Base-by-base conservation (phyloP, 2,797 vertebrate species). In the Notolabrus celidotus region DNA sequence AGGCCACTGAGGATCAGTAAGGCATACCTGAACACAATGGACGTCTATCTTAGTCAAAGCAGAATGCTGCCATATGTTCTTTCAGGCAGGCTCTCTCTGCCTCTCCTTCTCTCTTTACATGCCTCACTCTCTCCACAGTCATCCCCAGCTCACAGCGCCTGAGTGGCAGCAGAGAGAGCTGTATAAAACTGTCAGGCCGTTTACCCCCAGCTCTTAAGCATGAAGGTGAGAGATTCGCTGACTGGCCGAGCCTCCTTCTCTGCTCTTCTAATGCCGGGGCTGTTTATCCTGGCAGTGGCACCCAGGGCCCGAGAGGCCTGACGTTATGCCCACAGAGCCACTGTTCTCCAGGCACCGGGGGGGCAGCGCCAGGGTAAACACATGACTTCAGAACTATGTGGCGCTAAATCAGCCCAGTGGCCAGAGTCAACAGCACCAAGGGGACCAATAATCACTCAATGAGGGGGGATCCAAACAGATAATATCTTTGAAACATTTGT, bases 231-330 rank as follows among this genome's bases (percentile, higher is more conserved):
- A 67, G 78, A 87, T 76, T 86, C 56, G 54, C 79, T 72, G 69
- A 79, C 67, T 74, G 46, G 71, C 47, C 52, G 60, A 77, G 84
- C 74, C 85, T 80, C 80, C 73, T 41, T 39, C 70, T 71, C 69
- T 52, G 76, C 82, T 86, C 82, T 79, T 83, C 79, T 76, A 88
- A 70, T 45, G 63, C 79, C 39, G 10, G 67, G 55, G 57, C 71
- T 94, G 89, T 94, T 94, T 92, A 89, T 89, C 83, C 92, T 95
- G 94, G 94, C 93, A 74, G 33, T 47, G 1, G 51, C 46, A 82
- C 72, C 83, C 67, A 33, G 33, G 46, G 76, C 69, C 84, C 52
- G 27, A 82, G 76, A 78, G 71, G 55, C 59, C 86, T 94, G 92
- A 92, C 84, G 80, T 87, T 88, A 92, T 91, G 84, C 87, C 90